Percentiles rank a stretch among this genome's conserved stretches.
Conservation (phyloP, 1,140 invertebrate species). For the Amyelois transitella region DNA sequence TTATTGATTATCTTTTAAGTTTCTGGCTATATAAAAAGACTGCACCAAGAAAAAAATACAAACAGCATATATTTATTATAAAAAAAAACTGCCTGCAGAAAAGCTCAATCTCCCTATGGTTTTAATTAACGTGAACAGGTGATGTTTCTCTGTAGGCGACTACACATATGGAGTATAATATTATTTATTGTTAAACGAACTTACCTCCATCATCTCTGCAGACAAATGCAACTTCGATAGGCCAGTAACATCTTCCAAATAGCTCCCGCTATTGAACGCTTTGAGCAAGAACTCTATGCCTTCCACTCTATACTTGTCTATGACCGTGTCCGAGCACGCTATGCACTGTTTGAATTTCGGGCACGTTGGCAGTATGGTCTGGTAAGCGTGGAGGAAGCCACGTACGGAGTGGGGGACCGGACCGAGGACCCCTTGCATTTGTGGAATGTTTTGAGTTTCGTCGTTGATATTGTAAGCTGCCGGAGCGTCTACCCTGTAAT, state of each 20-base stretch:
- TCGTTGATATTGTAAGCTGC: slow-evolving; percentile 73
- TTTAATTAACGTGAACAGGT: too few species aligned
- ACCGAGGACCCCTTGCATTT: slow-evolving; percentile 84
- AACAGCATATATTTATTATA: too few species aligned
- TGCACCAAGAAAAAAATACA: too few species aligned
- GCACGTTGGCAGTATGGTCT: slow-evolving; percentile 87
- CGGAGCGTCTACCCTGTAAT: slow-evolving; percentile 77
- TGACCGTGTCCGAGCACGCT: slow-evolving; percentile 86
- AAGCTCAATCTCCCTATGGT: too few species aligned
- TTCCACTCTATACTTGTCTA: slow-evolving; percentile 79
- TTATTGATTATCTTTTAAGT: too few species aligned
- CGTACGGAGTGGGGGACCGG: slow-evolving; percentile 95
- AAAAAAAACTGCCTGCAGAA: too few species aligned
- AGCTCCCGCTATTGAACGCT: slow-evolving; percentile 89
- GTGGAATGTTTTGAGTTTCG: slow-evolving; percentile 46
- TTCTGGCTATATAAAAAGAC: too few species aligned
- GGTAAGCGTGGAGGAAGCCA: slow-evolving; percentile 89
- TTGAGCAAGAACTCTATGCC: slow-evolving; percentile 88
- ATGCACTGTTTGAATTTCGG: slow-evolving; percentile 92
- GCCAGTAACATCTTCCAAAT: slow-evolving; percentile 92
- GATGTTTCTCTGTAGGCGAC: too few species aligned
- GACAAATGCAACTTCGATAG: slow-evolving; percentile 83
- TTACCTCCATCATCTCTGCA: slow-evolving; percentile 79
- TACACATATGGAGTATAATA: too few species aligned
- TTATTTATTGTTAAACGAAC: too few species aligned